Base-by-base conservation (phyloP, 2,888 invertebrate genomes). In the Drosophila paramelanica region DNA sequence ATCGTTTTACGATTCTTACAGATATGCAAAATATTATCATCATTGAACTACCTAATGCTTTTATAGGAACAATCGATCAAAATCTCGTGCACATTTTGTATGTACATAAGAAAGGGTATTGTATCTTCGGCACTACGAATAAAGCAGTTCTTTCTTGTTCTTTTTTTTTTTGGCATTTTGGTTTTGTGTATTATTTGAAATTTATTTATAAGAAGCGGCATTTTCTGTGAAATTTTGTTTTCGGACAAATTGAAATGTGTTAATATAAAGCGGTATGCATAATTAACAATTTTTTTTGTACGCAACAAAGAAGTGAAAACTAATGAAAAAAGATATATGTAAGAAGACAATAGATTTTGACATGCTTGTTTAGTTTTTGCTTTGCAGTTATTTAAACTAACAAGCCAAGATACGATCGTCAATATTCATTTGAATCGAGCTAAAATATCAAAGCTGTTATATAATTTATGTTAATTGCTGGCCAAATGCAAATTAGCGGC, bases 171-270 rank as follows among this genome's bases (percentile, higher is more conserved):
- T 42, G 42, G 52, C 51, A 76, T 71, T 76, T 76, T 52, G 25
- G 68, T 66, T 52, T 45, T 51, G 45, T 47, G 61, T 71, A 69
- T 73, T 62, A 47, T 59, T 66, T 58, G 10, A 59, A 72, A 82
- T 77, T 59, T 80, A 68, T 72, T 58, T 67, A 47, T 50, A 47
- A 58, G 47, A 52, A 61, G 62, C 68, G 66, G 60, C 50, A 27
- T 47, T 61, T 43, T 49, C 31, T 71, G 76, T 77, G 62, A 61
- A 57, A 70, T 53, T 45, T 65, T 45, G 62, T 55, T 67, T 67
- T 75, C 53, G 47, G 85, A 88, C 84, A 88, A 84, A 84, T 84
- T 84, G 86, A 88, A 88, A 84, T 84, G 86, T 88, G 75, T 85
- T 88, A 77, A 85, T 81, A 72, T 47, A 25, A 71, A 67, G 66